Conservation (phyloP, 2,888 invertebrate species). For the Bursaphelenchus okinawaensis region DNA sequence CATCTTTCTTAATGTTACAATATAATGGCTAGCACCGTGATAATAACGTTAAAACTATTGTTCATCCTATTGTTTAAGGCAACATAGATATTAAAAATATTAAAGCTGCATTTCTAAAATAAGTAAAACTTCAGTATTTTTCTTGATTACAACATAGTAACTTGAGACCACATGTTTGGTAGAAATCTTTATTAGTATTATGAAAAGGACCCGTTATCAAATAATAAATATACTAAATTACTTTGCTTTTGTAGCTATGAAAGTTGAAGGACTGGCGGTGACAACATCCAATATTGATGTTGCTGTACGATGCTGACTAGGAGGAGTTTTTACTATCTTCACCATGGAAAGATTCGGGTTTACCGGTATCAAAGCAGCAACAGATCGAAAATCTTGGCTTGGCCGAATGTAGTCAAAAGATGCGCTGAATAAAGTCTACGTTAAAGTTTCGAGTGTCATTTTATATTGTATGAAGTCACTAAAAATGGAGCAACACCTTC, state of each 20-base stretch:
- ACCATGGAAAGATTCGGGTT: neutral
- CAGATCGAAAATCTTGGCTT: neutral
- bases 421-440: neutral
- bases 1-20: too few relatives aligned
- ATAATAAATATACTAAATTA: neutral
- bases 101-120: too few relatives aligned
- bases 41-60: too few relatives aligned
- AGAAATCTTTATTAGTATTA: neutral
- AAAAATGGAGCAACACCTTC: too few relatives aligned
- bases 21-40: too few relatives aligned
- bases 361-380: neutral
- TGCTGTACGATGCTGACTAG: neutral
- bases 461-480: too few relatives aligned
- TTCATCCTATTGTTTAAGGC: too few relatives aligned
- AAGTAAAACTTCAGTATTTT: too few relatives aligned
- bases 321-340: neutral
- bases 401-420: neutral
- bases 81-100: too few relatives aligned
- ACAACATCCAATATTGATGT: neutral
- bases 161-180: too few relatives aligned
- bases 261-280: neutral
- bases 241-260: neutral
- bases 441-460: neutral
- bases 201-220: neutral
- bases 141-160: too few relatives aligned